Percentiles rank a stretch among this genome's conserved stretches.
phyloP scores from a whole-genome alignment of 2,888 invertebrate genomes.

The Tineola bisselliella region DNA sequence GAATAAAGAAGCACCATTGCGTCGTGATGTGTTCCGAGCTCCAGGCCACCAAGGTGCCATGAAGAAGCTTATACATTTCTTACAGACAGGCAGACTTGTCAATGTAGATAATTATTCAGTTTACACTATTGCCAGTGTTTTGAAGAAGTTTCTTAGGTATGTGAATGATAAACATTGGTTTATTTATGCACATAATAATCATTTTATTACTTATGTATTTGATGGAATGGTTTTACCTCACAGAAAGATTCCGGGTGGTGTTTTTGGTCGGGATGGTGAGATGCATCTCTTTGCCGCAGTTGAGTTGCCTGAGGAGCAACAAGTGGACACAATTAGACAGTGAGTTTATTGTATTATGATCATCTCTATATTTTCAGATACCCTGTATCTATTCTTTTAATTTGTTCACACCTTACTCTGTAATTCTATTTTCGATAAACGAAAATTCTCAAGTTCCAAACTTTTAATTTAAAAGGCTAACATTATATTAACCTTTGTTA shows the following conservation, averaged over 20 bases:
- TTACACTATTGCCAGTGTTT: constrained; percentile 97
- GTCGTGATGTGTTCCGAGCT: constrained; percentile 94
- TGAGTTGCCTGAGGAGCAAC: constrained; percentile 83
- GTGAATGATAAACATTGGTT: too few relatives aligned
- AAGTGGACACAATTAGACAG: constrained; percentile 93
- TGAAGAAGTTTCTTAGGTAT: constrained; percentile 91
- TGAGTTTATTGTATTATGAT: constrained; percentile 42
- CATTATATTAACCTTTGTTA: too few relatives aligned
- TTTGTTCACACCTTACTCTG: too few relatives aligned
- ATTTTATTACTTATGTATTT: neutral
- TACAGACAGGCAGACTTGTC: constrained; percentile 88
- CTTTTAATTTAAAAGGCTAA: too few relatives aligned
- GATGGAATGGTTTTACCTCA: neutral
- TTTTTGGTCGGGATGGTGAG: constrained; percentile 93
- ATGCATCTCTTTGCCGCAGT: constrained; percentile 89
- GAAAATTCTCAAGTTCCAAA: too few relatives aligned
- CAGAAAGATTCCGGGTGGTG: constrained; percentile 94
- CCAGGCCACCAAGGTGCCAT: constrained; percentile 95
- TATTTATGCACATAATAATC: neutral
- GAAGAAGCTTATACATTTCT: constrained; percentile 91
- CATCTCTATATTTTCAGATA: too few relatives aligned
- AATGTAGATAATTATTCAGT: constrained; percentile 96
- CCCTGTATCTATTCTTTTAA: too few relatives aligned
- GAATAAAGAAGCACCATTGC: constrained; percentile 93
- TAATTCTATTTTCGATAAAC: too few relatives aligned